These are phyloP conservation scores for Psilanteris sp. DNA, from an alignment of 1,140 invertebrate species.

Conservation along the genomic window DNA sequence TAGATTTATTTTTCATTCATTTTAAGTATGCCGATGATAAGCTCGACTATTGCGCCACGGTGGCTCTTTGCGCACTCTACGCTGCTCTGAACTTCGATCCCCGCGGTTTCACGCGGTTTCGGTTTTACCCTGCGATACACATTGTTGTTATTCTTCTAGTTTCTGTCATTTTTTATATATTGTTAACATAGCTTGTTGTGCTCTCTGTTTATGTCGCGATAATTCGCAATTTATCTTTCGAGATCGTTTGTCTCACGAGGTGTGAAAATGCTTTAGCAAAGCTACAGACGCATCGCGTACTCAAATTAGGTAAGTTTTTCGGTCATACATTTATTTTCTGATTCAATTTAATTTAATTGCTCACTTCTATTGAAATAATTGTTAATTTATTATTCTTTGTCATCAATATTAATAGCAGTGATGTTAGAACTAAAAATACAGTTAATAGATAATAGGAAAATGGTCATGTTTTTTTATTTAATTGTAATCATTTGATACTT, in stretches of 20 bases:
- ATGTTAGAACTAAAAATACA: no score
- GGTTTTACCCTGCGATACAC: constrained; percentile 9
- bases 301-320: constrained; percentile 1
- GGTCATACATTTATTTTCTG: background rate
- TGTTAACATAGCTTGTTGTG: background rate
- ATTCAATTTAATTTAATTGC: no score
- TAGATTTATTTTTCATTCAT: constrained; percentile 9
- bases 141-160: constrained; percentile 3
- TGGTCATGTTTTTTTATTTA: no score
- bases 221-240: background rate
- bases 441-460: no score
- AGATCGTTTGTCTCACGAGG: background rate
- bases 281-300: background rate
- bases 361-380: no score
- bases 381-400: no score
- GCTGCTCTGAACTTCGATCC: constrained; percentile 29
- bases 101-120: constrained; percentile 5
- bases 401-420: no score
- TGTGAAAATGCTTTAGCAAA: constrained; percentile 11
- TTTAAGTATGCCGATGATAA: constrained; percentile 16
- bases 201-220: background rate
- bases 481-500: no score
- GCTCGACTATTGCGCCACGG: constrained; percentile 14
- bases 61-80: constrained; percentile 12
- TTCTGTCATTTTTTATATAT: background rate